A percentile compares a stretch with the other conserved stretches of the same genome.
phyloP scores from a whole-genome alignment of 2,113 vertebrate genomes.

The Anolis carolinensis region DNA sequence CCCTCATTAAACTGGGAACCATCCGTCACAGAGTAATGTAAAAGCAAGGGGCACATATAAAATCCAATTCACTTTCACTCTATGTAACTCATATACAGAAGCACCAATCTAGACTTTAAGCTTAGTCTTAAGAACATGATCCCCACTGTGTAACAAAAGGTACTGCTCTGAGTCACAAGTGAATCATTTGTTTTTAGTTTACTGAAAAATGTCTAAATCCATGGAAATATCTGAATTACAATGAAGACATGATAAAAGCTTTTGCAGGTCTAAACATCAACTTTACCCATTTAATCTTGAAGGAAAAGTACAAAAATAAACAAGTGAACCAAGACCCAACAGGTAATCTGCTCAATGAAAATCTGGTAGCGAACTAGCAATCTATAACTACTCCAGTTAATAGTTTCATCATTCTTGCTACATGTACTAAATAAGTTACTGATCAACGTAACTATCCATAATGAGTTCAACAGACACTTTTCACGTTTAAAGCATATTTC shows the following conservation, averaged over 20 bases:
- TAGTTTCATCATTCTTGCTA: background rate
- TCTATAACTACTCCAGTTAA: background rate
- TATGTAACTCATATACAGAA: background rate
- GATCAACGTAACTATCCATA: background rate
- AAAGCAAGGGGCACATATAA: background rate
- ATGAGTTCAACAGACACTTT: background rate
- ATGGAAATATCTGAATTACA: background rate
- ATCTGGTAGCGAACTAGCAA: background rate
- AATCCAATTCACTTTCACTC: background rate
- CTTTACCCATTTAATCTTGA: background rate
- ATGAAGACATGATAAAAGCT: background rate
- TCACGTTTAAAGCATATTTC: background rate
- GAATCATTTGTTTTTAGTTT: constrained; percentile 8
- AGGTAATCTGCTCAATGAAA: background rate
- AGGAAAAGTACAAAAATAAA: background rate
- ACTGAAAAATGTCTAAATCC: background rate
- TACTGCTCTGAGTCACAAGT: background rate
- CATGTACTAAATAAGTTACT: background rate
- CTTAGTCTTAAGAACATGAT: background rate
- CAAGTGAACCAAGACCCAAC: background rate
- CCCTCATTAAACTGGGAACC: background rate
- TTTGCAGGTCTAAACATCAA: background rate
- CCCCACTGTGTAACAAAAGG: background rate
- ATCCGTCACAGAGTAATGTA: background rate
- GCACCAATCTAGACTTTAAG: background rate